phyloP scores from a whole-genome alignment of 2,888 invertebrate species.

The Brenthis daphne region DNA sequence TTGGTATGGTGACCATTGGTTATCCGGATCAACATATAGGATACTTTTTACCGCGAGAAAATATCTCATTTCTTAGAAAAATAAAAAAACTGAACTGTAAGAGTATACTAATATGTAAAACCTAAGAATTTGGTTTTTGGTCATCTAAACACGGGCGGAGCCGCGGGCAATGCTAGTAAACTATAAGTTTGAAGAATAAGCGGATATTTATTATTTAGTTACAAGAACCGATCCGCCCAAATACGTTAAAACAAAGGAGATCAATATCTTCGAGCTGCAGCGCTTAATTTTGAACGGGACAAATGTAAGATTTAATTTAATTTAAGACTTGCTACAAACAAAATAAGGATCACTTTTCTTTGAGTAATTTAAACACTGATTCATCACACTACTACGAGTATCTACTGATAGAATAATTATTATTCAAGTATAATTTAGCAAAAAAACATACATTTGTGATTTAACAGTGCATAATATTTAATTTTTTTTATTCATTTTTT shows the following conservation, averaged over 20 bases:
- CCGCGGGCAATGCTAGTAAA: too few species aligned
- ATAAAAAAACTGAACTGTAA: too few species aligned
- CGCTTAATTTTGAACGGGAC: constrained; percentile 5
- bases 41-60: too few species aligned
- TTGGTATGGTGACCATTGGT: too few species aligned
- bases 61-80: too few species aligned
- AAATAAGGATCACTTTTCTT: constrained; percentile 6
- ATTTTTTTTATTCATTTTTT: too few species aligned
- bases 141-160: too few species aligned
- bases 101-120: too few species aligned
- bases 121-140: too few species aligned
- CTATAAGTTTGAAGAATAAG: constrained; percentile 8
- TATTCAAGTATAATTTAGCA: not conserved
- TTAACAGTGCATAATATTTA: constrained; percentile 5
- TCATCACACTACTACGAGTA: constrained; percentile 8
- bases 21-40: too few species aligned
- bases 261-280: constrained; percentile 24
- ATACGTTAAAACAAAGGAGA: constrained; percentile 34
- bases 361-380: not conserved
- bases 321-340: not conserved
- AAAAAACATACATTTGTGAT: not conserved
- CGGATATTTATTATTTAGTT: constrained; percentile 23
- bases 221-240: constrained; percentile 32
- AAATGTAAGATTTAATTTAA: not conserved
- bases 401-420: constrained; percentile 2